Percentiles rank a stretch among this genome's conserved stretches.
Evolutionary conservation across 2,888 invertebrate species (phyloP).

Genomic region (Priocnemis perturbator): DNA sequence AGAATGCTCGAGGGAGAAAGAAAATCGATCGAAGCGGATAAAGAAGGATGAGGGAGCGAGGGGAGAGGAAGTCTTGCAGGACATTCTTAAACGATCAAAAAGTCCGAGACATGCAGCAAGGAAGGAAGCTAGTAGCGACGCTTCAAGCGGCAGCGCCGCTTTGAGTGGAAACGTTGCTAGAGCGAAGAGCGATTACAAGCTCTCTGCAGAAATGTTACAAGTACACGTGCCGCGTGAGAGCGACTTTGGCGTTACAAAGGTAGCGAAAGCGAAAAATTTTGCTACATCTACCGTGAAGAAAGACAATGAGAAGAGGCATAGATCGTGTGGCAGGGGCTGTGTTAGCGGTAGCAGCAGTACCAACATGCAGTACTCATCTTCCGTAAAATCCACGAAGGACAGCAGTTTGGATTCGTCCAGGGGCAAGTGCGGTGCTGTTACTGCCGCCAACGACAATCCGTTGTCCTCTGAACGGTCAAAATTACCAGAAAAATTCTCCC

Average conservation of each 20-base stretch:
- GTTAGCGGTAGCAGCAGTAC: too few species aligned
- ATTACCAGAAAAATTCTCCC: too few species aligned
- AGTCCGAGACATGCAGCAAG: conserved; percentile 64
- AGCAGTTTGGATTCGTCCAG: conserved; percentile 53
- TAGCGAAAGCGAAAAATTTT: conserved; percentile 60
- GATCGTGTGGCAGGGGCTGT: conserved; percentile 44
- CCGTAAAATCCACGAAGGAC: conserved; percentile 56
- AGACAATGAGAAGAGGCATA: conserved; percentile 63
- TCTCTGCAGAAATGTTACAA: conserved; percentile 31
- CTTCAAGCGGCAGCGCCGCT: too few species aligned
- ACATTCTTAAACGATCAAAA: conserved; percentile 57
- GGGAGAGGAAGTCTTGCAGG: conserved; percentile 55
- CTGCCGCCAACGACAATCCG: conserved; percentile 43
- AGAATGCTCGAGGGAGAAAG: conserved; percentile 69
- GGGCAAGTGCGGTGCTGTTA: conserved; percentile 55
- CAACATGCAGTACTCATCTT: conserved; percentile 27
- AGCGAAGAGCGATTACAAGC: conserved; percentile 55
- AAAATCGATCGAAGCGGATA: conserved; percentile 68
- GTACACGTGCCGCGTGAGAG: conserved; percentile 54
- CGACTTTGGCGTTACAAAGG: conserved; percentile 58
- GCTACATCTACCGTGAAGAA: conserved; percentile 63
- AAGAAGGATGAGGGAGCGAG: conserved; percentile 65
- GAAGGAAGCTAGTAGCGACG: conserved; percentile 58
- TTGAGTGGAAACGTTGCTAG: conserved; percentile 51
- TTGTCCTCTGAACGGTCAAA: conserved; percentile 37